Percentiles rank a stretch among this genome's conserved stretches.
Conservation (phyloP, 2,113 vertebrate genomes). For the Myrmecobius fasciatus region DNA sequence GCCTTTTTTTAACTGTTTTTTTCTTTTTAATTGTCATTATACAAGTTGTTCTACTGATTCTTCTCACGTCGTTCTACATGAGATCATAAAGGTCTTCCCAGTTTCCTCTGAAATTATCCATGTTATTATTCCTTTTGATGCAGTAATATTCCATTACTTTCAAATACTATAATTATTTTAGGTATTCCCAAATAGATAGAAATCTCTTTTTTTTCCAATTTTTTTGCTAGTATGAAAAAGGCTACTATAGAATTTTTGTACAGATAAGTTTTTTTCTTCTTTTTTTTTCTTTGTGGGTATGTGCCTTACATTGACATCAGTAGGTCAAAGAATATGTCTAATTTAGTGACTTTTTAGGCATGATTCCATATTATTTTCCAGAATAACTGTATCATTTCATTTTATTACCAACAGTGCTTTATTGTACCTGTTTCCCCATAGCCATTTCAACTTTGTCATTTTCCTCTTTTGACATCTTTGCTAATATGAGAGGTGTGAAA, state of each 20-base stretch:
- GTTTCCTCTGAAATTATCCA: not conserved
- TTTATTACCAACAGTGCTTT: not conserved
- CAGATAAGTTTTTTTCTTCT: not conserved
- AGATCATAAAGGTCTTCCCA: not conserved
- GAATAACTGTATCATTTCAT: not conserved
- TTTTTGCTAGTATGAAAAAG: not conserved
- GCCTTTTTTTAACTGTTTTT: not conserved
- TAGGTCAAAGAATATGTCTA: not conserved
- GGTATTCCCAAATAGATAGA: not conserved
- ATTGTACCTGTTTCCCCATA: not conserved
- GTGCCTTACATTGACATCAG: not conserved
- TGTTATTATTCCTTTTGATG: not conserved
- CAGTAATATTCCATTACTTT: not conserved
- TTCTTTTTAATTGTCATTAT: not conserved
- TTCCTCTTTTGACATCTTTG: not conserved
- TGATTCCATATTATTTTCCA: not conserved
- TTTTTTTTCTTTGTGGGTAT: not conserved
- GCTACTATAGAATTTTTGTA: too few species aligned
- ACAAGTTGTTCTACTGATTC: not conserved
- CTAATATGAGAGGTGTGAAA: not conserved
- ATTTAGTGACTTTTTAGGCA: not conserved
- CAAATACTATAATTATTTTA: not conserved
- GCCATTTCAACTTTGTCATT: not conserved
- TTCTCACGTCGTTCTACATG: not conserved
- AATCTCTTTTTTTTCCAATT: not conserved